Evolutionary conservation across 2,113 vertebrate genomes (phyloP).

Genomic region (Bucco capensis): DNA sequence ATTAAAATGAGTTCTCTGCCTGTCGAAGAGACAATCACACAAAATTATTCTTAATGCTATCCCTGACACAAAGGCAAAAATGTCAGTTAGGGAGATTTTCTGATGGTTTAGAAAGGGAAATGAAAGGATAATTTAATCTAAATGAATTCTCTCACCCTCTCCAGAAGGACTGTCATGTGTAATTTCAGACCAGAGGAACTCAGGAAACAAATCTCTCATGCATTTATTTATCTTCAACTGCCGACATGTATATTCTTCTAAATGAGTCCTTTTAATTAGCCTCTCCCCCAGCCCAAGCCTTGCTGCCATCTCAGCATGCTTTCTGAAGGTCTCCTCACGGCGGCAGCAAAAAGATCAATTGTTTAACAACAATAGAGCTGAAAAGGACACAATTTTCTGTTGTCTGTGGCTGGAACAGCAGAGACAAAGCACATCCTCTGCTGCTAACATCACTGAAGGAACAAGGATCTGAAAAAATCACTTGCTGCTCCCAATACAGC

Average conservation of each 20-base stretch:
- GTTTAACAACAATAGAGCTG: not conserved
- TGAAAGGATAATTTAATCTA: slow-evolving; percentile 44
- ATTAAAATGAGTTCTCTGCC: slow-evolving; percentile 57
- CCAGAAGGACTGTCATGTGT: not conserved
- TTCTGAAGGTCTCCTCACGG: slow-evolving; percentile 21
- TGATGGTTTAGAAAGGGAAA: slow-evolving; percentile 44
- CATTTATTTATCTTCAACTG: slow-evolving; percentile 40
- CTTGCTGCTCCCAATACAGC: not conserved
- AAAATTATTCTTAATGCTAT: slow-evolving; percentile 65
- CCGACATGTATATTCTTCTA: slow-evolving; percentile 4
- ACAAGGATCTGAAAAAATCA: not conserved
- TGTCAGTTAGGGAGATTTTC: slow-evolving; percentile 45
- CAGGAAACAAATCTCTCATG: not conserved
- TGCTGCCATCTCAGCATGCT: not conserved
- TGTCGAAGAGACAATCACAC: slow-evolving; percentile 51
- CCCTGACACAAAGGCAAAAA: slow-evolving; percentile 43
- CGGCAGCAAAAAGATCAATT: slow-evolving; percentile 42
- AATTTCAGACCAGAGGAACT: not conserved
- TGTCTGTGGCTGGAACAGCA: not conserved
- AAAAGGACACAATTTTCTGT: not conserved
- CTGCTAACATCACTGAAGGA: not conserved
- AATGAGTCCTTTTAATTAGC: slow-evolving; percentile 43
- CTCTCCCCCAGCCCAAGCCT: not conserved
- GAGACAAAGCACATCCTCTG: not conserved
- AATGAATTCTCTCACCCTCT: slow-evolving; percentile 18